These are phyloP conservation scores for Microcebus tavaratra DNA, from an alignment of 2,113 vertebrate species.

Conservation along the genomic window DNA sequence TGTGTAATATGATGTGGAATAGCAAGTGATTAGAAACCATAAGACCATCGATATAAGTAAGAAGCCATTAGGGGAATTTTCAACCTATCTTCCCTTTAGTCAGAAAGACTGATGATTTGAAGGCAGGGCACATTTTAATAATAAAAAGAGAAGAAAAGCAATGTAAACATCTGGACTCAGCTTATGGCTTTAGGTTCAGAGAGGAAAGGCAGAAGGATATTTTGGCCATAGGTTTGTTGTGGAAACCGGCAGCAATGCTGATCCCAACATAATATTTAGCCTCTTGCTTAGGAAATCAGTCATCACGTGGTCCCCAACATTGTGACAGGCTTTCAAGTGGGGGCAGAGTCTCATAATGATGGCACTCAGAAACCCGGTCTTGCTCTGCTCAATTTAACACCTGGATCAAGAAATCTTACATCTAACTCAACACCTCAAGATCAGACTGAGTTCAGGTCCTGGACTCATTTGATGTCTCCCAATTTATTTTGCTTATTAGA, in stretches of 20 bases:
- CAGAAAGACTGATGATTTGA: neutral
- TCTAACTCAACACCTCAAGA: neutral
- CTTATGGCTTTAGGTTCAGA: neutral
- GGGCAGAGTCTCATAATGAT: neutral
- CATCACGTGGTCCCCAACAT: no score
- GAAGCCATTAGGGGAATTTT: neutral
- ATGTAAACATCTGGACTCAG: neutral
- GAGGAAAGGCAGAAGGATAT: neutral
- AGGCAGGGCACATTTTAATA: neutral
- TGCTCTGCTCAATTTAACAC: neutral
- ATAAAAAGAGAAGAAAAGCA: neutral
- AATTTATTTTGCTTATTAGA: neutral
- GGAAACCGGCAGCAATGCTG: neutral
- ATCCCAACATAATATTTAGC: neutral
- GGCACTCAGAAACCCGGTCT: neutral
- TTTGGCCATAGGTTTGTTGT: neutral
- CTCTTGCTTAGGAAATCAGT: neutral
- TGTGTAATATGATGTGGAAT: neutral
- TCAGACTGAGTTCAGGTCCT: neutral
- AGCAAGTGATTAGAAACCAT: neutral
- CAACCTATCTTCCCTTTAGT: neutral
- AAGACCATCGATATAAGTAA: neutral
- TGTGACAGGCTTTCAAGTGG: neutral
- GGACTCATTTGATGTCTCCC: neutral
- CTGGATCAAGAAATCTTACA: neutral